Evolutionary conservation across 2,113 vertebrate species (phyloP).

Genomic region (Sminthopsis crassicaudata): DNA sequence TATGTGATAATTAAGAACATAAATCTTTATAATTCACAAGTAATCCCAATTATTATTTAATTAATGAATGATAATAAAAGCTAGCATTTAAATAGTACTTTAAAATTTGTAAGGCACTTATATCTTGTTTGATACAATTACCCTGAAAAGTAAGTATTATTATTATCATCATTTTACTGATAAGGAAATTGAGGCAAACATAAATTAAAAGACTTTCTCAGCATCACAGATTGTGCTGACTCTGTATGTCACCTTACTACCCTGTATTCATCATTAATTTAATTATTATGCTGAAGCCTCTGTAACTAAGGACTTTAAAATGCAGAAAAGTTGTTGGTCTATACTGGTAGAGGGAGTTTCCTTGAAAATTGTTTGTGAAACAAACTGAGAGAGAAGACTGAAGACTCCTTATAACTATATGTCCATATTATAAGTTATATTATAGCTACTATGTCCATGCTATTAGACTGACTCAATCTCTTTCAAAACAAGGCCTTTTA

Average conservation of each 20-base stretch:
- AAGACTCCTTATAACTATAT: not conserved
- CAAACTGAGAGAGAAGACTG: not conserved
- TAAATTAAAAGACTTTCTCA: not conserved
- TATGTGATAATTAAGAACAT: not conserved
- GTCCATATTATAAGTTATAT: too few relatives aligned
- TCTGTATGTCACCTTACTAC: not conserved
- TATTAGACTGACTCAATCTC: not conserved
- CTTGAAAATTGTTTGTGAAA: not conserved
- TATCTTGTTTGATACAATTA: not conserved
- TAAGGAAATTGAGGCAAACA: not conserved
- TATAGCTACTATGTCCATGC: not conserved
- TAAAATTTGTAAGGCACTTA: not conserved
- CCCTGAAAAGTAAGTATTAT: not conserved
- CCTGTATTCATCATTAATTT: not conserved
- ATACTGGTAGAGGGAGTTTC: not conserved
- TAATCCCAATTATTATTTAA: not conserved
- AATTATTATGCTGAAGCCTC: not conserved
- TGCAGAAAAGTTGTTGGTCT: not conserved
- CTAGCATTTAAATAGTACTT: not conserved
- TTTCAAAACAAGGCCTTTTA: not conserved
- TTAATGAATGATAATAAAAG: not conserved
- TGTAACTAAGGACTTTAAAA: not conserved
- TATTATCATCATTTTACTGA: not conserved
- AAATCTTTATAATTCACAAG: not conserved
- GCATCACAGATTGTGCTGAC: not conserved